Conservation (phyloP, 64 coral and sea anemone genomes). For the Stylophora pistillata region DNA sequence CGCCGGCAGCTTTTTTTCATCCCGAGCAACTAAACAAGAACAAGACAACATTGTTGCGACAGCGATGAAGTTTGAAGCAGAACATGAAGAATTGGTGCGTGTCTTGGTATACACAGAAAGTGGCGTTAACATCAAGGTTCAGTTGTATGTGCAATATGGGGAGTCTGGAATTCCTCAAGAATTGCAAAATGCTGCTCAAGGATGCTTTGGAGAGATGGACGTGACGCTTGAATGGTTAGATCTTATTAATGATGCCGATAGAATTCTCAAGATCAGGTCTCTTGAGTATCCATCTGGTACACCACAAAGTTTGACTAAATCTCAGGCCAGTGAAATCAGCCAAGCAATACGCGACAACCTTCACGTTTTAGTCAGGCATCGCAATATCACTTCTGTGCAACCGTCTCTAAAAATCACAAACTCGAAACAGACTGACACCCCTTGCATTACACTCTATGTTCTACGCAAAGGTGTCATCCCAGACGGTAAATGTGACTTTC, state of each 20-base stretch:
- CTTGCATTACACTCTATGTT: constrained; percentile 18
- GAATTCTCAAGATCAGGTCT: neutral
- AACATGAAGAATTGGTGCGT: neutral
- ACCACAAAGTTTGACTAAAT: neutral
- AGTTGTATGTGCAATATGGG: neutral
- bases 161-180: neutral
- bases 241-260: neutral
- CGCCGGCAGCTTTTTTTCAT: too few species aligned
- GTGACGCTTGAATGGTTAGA: neutral
- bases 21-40: too few species aligned
- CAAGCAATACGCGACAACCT: neutral
- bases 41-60: too few species aligned
- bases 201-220: neutral
- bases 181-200: neutral
- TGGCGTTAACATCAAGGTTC: neutral
- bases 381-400: constrained; percentile 11
- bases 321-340: neutral
- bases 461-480: constrained; percentile 27
- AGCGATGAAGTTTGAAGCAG: constrained; percentile 6
- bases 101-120: neutral
- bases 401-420: constrained; percentile 14
- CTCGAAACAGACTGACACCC: neutral
- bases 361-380: neutral
- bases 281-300: neutral
- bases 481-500: neutral